Evolutionary conservation across 2,888 invertebrate genomes (phyloP).

Genomic region (Sinodicranocentrus sp.): DNA sequence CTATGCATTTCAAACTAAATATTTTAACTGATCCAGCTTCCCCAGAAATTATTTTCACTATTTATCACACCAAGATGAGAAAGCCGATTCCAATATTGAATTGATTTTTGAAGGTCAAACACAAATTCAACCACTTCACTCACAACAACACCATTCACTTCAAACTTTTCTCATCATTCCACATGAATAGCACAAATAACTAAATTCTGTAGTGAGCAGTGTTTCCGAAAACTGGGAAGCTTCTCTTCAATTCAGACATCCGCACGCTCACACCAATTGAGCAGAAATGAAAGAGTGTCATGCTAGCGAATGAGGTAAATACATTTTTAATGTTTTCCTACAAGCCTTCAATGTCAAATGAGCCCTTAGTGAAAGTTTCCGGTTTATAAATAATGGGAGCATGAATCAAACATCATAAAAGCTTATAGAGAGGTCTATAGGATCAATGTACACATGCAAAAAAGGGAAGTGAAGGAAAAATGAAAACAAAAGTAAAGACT

Average conservation of each 20-base stretch:
- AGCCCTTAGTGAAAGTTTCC: conserved; percentile 72
- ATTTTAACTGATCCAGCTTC: neutral
- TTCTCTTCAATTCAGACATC: conserved; percentile 27
- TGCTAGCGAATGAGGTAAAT: conserved; percentile 18
- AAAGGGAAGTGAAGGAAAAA: conserved; percentile 35
- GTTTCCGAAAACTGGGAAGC: neutral
- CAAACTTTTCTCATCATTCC: neutral
- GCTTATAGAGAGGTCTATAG: neutral
- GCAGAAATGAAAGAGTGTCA: conserved; percentile 42
- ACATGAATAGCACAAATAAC: conserved; percentile 3
- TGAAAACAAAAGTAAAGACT: conserved; percentile 61
- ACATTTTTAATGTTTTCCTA: conserved; percentile 31
- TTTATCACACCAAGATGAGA: too few relatives aligned
- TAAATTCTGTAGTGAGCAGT: neutral
- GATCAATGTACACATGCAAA: conserved; percentile 1
- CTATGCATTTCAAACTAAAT: conserved; percentile 42
- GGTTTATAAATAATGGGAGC: conserved; percentile 72
- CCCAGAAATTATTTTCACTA: neutral
- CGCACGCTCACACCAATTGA: conserved; percentile 27
- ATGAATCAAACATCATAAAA: conserved; percentile 33
- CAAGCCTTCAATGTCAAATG: conserved; percentile 63
- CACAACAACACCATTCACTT: conserved; percentile 5
- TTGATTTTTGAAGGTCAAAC: neutral
- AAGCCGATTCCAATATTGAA: neutral
- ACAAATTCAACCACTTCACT: neutral